These are phyloP conservation scores for Blastomussa wellsi DNA, from an alignment of 92 coral and sea anemone species.

Conservation along the genomic window DNA sequence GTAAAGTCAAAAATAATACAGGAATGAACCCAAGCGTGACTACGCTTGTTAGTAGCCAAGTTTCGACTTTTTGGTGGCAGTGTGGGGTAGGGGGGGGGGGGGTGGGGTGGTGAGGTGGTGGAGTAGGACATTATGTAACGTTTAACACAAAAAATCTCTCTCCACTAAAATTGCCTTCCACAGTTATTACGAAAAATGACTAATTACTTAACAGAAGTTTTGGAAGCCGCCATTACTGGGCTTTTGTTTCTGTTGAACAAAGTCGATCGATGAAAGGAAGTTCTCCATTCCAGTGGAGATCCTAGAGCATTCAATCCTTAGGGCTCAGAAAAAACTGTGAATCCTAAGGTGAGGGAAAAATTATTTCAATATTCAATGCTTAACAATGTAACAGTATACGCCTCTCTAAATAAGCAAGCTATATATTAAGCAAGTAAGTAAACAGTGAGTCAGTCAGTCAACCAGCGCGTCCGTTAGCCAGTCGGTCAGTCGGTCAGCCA, in stretches of 20 bases:
- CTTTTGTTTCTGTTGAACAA: not conserved
- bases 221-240: not conserved
- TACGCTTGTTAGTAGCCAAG: too few species aligned
- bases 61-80: too few species aligned
- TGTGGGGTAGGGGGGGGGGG: too few species aligned
- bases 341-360: not conserved
- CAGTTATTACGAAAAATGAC: not conserved
- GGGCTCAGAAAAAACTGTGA: not conserved
- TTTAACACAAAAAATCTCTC: not conserved
- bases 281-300: not conserved
- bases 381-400: not conserved
- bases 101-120: too few species aligned
- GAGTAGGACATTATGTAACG: too few species aligned
- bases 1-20: too few species aligned
- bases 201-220: not conserved
- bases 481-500: too few species aligned
- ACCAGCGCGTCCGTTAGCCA: too few species aligned
- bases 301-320: not conserved
- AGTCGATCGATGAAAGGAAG: not conserved
- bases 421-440: too few species aligned
- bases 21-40: too few species aligned
- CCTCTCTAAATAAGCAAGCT: not conserved
- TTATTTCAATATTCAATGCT: not conserved
- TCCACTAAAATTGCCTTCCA: not conserved
- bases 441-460: too few species aligned